A percentile compares a stretch with the other conserved stretches of the same genome.
Evolutionary conservation across 2,113 vertebrate genomes (phyloP).

Genomic region (Casuarius casuarius): DNA sequence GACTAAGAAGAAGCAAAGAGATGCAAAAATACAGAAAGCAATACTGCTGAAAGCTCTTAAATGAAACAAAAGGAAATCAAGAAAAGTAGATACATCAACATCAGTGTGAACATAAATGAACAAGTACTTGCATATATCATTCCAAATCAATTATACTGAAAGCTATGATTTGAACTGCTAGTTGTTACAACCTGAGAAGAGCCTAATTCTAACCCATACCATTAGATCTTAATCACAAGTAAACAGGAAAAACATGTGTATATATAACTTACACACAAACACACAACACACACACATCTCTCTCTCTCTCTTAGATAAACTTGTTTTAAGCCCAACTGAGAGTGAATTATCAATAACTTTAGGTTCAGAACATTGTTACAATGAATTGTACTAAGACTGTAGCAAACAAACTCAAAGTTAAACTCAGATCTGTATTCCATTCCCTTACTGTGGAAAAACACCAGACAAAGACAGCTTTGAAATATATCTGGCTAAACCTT

Average conservation of each 20-base stretch:
- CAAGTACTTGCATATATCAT: neutral
- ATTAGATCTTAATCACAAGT: neutral
- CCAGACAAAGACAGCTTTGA: neutral
- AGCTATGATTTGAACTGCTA: neutral
- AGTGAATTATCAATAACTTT: neutral
- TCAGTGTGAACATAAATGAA: neutral
- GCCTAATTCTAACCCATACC: neutral
- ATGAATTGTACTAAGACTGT: rapidly evolving
- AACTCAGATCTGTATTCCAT: neutral
- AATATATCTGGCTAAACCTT: neutral
- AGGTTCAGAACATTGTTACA: neutral
- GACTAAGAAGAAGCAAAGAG: neutral
- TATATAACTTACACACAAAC: neutral
- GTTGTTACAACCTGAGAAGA: neutral
- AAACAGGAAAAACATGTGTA: neutral
- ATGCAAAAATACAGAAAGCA: neutral
- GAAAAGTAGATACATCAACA: neutral
- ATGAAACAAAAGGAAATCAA: neutral
- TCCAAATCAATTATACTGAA: neutral
- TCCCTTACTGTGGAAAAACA: rapidly evolving
- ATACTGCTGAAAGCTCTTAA: neutral
- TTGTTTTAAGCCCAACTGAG: neutral
- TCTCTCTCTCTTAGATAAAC: neutral
- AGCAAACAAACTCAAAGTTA: neutral
- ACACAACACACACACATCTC: no score